A percentile compares a stretch with the other conserved stretches of the same genome.
phyloP scores from a whole-genome alignment of 2,888 invertebrate genomes.

The Theretra japonica region DNA sequence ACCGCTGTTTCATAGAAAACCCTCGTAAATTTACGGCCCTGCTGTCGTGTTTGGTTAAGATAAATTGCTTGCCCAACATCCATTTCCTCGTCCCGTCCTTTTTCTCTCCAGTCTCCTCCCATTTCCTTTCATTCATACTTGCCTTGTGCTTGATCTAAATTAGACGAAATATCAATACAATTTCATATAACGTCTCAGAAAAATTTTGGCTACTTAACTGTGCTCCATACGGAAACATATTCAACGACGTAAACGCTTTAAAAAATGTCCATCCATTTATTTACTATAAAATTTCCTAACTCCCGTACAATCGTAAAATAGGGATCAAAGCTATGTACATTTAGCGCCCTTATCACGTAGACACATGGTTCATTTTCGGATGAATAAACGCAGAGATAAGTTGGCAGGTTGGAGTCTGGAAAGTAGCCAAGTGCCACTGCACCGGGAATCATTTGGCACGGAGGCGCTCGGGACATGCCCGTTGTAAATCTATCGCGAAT shows the following conservation, averaged over 20 bases:
- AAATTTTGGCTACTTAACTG: neutral
- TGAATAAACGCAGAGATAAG: constrained; percentile 17
- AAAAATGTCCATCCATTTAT: constrained; percentile 10
- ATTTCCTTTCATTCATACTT: too few relatives aligned
- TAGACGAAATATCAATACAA: too few relatives aligned
- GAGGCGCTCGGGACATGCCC: constrained; percentile 11
- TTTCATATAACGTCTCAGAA: too few relatives aligned
- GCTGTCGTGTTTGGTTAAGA: too few relatives aligned
- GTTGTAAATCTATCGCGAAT: constrained; percentile 17
- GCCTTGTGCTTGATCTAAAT: too few relatives aligned
- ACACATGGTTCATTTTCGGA: constrained; percentile 10
- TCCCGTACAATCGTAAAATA: constrained; percentile 3
- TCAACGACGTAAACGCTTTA: neutral
- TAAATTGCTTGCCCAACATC: too few relatives aligned
- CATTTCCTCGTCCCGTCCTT: too few relatives aligned
- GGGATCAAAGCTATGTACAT: neutral
- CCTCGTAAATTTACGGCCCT: too few relatives aligned
- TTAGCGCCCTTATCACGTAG: neutral
- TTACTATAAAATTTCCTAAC: constrained; percentile 16
- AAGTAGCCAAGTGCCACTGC: constrained; percentile 21
- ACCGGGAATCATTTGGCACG: constrained; percentile 29
- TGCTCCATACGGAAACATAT: neutral
- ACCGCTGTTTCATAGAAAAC: too few relatives aligned
- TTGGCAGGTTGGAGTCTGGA: constrained; percentile 17
- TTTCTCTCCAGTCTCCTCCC: too few relatives aligned